These are phyloP conservation scores for Diorhabda elongata DNA, from an alignment of 1,140 invertebrate species.

Conservation along the genomic window DNA sequence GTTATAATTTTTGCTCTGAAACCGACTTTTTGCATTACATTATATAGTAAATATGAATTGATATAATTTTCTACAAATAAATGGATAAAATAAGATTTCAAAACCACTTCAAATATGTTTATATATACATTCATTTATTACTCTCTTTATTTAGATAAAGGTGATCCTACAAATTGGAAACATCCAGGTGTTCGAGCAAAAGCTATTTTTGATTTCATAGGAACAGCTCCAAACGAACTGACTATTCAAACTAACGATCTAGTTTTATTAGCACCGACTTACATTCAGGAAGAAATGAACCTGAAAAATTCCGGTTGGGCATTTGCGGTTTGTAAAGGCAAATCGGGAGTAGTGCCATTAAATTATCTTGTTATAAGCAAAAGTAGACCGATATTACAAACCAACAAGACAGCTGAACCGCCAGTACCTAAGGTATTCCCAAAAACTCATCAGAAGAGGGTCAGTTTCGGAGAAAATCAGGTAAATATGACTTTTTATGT, in stretches of 20 bases:
- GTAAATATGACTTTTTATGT: not conserved
- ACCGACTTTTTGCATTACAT: too few relatives aligned
- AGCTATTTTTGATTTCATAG: slow-evolving; percentile 73
- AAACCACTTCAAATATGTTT: too few relatives aligned
- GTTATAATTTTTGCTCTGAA: too few relatives aligned
- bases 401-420: slow-evolving; percentile 6
- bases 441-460: slow-evolving; percentile 39
- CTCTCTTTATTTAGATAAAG: slow-evolving; percentile 50
- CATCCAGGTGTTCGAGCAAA: slow-evolving; percentile 66
- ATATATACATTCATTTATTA: too few relatives aligned
- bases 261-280: slow-evolving; percentile 76
- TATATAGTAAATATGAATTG: too few relatives aligned
- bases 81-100: too few relatives aligned
- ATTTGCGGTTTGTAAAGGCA: slow-evolving; percentile 63
- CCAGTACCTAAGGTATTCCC: slow-evolving; percentile 23
- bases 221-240: slow-evolving; percentile 69
- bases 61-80: too few relatives aligned
- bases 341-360: slow-evolving; percentile 70
- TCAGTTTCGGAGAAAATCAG: slow-evolving; percentile 42
- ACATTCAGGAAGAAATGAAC: slow-evolving; percentile 66
- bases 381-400: slow-evolving; percentile 16
- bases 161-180: slow-evolving; percentile 65
- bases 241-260: slow-evolving; percentile 72
- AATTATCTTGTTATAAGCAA: slow-evolving; percentile 65
- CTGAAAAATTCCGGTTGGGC: slow-evolving; percentile 69